Base-by-base conservation (phyloP, 2,888 invertebrate genomes). In the Labia minor region DNA sequence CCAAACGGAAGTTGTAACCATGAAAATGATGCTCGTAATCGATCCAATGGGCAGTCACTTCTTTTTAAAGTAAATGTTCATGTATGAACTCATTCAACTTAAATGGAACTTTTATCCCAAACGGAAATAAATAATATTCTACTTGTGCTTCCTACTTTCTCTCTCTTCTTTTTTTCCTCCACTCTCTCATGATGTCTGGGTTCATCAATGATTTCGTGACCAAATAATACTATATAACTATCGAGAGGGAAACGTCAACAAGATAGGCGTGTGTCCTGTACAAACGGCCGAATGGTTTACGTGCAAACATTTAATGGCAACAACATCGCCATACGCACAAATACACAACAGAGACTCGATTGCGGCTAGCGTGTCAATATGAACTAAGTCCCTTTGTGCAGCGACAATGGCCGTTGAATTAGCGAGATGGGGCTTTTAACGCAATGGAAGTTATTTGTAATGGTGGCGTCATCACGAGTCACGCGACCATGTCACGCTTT, bases 231-330 rank as follows among this genome's bases (percentile, higher is more conserved):
- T 26, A 49, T 49, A 49, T 49, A 49, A 8, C 3, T 49, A 49
- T 49, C 2, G 49, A 49, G 26, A 49, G 49, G 14, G 49, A 11
- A 49, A 49, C 16, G 49, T 49, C 49, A 49, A 49, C 16, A 49
- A 49, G 49, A 49, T 16, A 49, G 49, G 49, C 49, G 4, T 49
- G 49, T 49, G 49, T 49, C 49, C 49, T 49, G 49, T 49, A 8
- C 49, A 49, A 49, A 49, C 49, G 49, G 49, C 49, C 49, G 49
- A 49, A 14, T 4, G 49, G 49, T 16, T 26, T 49, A 49, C 49
- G 49, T 49, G 49, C 49, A 49, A 49, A 49, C 49, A 49, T 49
- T 49, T 49, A 49, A 49, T 49, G 49, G 49, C 49, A 49, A 49
- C 49, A 26, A 26, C 26, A 26, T 26, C 3, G 26, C 16, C 49